Base-by-base conservation (phyloP, 2,113 vertebrate species). In the Gracilinanus agilis region DNA sequence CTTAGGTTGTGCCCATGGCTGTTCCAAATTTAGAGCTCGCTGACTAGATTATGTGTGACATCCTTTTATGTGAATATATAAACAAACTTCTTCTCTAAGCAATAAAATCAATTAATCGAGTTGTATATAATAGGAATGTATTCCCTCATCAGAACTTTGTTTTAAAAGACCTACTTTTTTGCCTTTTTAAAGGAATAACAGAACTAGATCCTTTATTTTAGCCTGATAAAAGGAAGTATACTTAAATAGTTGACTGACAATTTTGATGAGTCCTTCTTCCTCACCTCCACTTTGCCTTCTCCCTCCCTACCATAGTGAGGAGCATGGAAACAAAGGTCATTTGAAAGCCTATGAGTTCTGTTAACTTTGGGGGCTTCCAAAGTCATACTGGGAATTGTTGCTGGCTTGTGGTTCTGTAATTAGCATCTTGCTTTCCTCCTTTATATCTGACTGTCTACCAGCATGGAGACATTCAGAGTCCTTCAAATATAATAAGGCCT, bases 381-480 rank as follows among this genome's bases (percentile, higher is more conserved):
- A 40, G n/a, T 34, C 67, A n/a, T 83, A 40, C 19, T 19, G n/a
- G 6, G 67, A 19, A 1, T 40, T 83, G 67, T 83, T 83, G 21
- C 67, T 40, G 67, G 5, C 67, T 40, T 83, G 19, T 40, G 67
- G 7, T 83, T 40, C 67, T 83, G 13, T 49, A 49, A 49, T 90
- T 90, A 49, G 9, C 49, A 44, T 53, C 25, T 49, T 89, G 44
- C 44, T 49, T 89, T 89, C 27, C 44, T 89, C 88, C 88, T 95
- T 56, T 92, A 54, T 10, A 53, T 2, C 94, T 83, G 67, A 0
- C 16, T 21, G n/a, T 0, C 4, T 44, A 53, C 24, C 88, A 89
- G 0, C 0, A 0, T 0, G 88, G 0, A 91, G 90, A 16, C n/a
- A 9, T 54, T 93, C 11, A 0, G 90, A 89, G 89, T 53, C 44